These are phyloP conservation scores for Artibeus lituratus DNA, from an alignment of 2,797 vertebrate genomes.

Conservation along the genomic window DNA sequence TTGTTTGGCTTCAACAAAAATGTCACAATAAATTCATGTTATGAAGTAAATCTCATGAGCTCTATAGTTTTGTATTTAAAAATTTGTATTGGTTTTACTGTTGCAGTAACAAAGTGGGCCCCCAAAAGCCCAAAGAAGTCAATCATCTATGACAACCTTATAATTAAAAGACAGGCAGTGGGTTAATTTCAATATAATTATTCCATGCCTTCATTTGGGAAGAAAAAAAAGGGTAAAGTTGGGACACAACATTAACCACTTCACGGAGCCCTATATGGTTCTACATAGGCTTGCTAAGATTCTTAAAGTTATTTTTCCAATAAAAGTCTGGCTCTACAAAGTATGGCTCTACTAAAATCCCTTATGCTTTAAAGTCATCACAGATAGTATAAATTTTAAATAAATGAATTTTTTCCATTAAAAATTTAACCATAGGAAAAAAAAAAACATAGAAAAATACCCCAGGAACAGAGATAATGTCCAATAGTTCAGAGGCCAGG, in stretches of 20 bases:
- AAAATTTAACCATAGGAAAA: conserved; percentile 14
- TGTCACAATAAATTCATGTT: background rate
- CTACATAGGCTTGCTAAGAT: background rate
- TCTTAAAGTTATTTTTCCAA: background rate
- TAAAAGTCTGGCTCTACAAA: background rate
- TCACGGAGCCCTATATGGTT: background rate
- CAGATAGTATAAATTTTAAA: background rate
- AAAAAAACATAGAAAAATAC: background rate
- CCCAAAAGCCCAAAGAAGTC: background rate
- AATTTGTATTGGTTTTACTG: background rate
- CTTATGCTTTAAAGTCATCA: background rate
- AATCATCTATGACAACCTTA: background rate
- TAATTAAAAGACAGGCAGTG: background rate
- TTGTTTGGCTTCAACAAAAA: background rate
- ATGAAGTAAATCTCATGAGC: background rate
- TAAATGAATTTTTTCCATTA: background rate
- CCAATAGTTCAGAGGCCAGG: background rate
- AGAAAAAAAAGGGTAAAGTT: background rate
- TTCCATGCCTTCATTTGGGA: background rate
- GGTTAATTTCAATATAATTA: background rate
- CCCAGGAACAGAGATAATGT: background rate
- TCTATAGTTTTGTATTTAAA: background rate
- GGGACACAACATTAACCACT: background rate
- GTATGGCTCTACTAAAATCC: background rate
- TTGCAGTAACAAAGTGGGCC: background rate